Evolutionary conservation across 2,888 invertebrate species (phyloP), one percentile per base, ranked within the genome.

Genomic region (Anticlea derivata): DNA sequence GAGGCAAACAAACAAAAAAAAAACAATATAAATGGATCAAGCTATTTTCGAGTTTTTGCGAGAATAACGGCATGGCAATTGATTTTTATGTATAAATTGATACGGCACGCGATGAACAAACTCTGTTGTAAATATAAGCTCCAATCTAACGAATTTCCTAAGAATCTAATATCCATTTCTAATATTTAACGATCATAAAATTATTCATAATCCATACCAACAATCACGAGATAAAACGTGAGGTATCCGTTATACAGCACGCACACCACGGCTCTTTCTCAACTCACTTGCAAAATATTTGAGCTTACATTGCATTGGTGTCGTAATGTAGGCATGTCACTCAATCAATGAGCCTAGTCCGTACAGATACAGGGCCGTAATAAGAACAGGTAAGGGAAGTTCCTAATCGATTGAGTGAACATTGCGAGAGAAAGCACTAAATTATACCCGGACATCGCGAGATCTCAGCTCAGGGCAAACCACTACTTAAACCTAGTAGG

Each of bases 231-330:
- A 52, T 37, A 55, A n/a, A 40, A 58, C 45, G 60, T 65, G 38
- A 37, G 44, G 23, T 39, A 53, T 58, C 39, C 33, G 44, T 49
- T 45, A 55, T 50, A 50, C 52, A 44, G 30, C 31, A 17, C 7
- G 26, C 47, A 50, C 52, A 44, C 33, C 31, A 17, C 7, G 26
- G 30, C 20, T 11, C 11, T 73, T 66, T 52, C 68, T 29, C 55
- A 69, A 72, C 52, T 45, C 41, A 58, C 60, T 72, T 70, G 60
- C 72, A 67, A 73, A 63, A 73, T 62, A 47, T 55, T 52, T 35
- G 45, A 45, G 50, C 12, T 26, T 50, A 49, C 51, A 41, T 3
- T n/a, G n/a, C n/a, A 4, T 17, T 17, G 26, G 26, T 26, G n/a
- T 20, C 34, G 23, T n/a, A n/a, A 30, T 55, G 50, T 35, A 23